These are phyloP conservation scores for Microtus oregoni DNA, from an alignment of 2,113 vertebrate genomes.

Conservation along the genomic window DNA sequence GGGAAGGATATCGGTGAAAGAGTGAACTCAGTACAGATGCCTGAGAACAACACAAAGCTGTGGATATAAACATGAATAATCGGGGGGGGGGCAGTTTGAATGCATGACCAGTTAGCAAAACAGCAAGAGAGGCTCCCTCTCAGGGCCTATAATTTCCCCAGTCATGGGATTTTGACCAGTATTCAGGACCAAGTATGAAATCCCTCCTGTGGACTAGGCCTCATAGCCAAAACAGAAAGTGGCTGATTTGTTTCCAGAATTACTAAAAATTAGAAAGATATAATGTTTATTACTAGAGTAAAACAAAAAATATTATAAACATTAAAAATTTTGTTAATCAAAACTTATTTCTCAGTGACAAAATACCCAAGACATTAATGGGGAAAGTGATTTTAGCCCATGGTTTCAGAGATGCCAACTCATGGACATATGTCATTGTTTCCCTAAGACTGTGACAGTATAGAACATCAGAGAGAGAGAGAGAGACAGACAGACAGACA, in stretches of 20 bases:
- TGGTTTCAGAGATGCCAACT: background rate
- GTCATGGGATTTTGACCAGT: background rate
- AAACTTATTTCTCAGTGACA: background rate
- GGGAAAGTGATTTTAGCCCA: background rate
- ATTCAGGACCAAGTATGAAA: background rate
- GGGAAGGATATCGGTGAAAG: background rate
- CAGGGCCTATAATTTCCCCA: background rate
- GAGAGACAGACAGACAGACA: background rate
- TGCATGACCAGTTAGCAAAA: background rate
- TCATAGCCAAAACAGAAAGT: background rate
- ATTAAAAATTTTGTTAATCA: background rate
- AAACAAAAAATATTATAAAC: conserved; percentile 22
- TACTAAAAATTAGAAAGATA: background rate
- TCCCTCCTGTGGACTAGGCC: background rate
- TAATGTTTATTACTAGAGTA: background rate
- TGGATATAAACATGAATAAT: background rate
- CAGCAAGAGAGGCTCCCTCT: background rate
- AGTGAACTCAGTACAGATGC: background rate
- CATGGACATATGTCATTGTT: background rate
- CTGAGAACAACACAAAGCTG: background rate
- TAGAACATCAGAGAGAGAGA: background rate
- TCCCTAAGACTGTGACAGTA: background rate
- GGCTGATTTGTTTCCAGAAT: conserved; percentile 13
- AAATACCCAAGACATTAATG: background rate
- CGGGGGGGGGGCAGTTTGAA: background rate